Evolutionary conservation across 1,140 invertebrate genomes (phyloP).

Genomic region (Ylistrum balloti): DNA sequence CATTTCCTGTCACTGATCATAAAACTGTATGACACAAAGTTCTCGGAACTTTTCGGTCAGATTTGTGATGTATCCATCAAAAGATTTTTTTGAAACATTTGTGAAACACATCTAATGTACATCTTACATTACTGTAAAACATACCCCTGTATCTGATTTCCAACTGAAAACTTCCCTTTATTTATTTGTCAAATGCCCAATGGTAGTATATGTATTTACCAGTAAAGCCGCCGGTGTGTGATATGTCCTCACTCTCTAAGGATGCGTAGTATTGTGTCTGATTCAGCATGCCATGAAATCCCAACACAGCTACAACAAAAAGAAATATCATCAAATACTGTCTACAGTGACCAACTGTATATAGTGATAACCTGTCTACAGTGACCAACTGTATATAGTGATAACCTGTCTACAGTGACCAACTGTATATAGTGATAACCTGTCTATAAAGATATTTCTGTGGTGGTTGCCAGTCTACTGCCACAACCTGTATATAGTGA

Average conservation of each 20-base stretch:
- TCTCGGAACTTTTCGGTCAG: no score
- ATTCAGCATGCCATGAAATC: slow-evolving; percentile 99
- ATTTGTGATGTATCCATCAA: no score
- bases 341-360: neutral
- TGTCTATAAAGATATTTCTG: neutral
- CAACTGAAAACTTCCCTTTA: no score
- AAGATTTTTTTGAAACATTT: no score
- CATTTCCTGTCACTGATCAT: no score
- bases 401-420: neutral
- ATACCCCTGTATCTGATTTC: no score
- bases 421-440: neutral
- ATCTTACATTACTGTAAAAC: no score
- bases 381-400: neutral
- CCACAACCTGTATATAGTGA: neutral
- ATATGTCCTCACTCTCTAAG: slow-evolving; percentile 80
- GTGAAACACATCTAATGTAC: no score
- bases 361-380: no score
- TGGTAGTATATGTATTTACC: no score
- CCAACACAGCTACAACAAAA: slow-evolving; percentile 93
- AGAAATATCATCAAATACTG: neutral
- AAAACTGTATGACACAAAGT: no score
- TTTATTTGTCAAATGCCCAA: no score
- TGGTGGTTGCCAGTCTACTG: neutral
- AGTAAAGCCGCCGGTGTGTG: slow-evolving; percentile 80
- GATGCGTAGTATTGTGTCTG: slow-evolving; percentile 99